Evolutionary conservation across 2,888 invertebrate genomes (phyloP), one percentile per base, ranked within the genome.

Genomic region (Agrotis exclamationis): DNA sequence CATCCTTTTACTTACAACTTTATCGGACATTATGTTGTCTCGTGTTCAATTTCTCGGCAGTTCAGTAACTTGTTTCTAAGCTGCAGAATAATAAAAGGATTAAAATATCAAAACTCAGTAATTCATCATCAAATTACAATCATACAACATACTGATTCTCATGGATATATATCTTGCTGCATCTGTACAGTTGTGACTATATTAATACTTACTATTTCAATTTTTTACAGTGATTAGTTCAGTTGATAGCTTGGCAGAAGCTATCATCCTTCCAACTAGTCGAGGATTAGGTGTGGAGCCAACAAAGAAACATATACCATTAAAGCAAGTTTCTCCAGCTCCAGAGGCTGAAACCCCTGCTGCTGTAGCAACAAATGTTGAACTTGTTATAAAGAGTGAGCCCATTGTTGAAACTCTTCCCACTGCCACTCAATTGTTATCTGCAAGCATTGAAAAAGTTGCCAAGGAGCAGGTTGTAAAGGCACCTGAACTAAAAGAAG

Each of bases 361-460:
- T 68, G 66, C 68, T 74, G 74, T 82, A 76, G 86, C 89, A 79
- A 79, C 85, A 63, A 90, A 90, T 83, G 78, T 86, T 76, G 92
- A 92, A 79, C 76, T 85, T 84, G 79, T 86, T 60, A 88, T 83
- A 68, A 91, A 89, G 80, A 90, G 83, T 80, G 90, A 93, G 70
- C 86, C 86, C 80, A 82, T 87, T 80, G 82, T 88, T 80, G 91
- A 90, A 69, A 82, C 85, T 73, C 80, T 85, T 54, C 93, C 91
- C 63, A 93, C 95, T 87, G 91, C 95, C 76, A 95, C 94, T 76
- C 94, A 95, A 82, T 80, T 95, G 59, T 88, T 96, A 63, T 92
- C 94, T 73, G 95, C 95, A 74, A 94, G 95, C 83, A 94, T 95
- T 80, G 96, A 96, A 75, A 95, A 95, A 83, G 83, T 93, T 86